Percentiles rank a stretch among this genome's conserved stretches.
Conservation (phyloP, 2,888 invertebrate genomes). For the Ophonus ardosiacus region DNA sequence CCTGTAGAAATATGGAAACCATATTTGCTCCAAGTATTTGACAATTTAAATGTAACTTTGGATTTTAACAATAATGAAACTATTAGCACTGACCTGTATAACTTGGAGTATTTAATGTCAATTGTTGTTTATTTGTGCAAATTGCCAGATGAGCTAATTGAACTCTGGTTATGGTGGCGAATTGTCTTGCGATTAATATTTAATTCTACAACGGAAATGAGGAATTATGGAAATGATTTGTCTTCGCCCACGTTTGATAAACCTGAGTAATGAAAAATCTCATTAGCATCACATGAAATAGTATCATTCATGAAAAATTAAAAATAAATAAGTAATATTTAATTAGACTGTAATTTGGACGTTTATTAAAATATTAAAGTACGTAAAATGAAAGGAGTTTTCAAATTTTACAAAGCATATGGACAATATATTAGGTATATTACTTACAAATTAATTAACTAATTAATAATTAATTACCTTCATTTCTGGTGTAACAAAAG, state of each 20-base stretch:
- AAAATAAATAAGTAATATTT: no score
- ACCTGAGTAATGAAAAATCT: conserved; percentile 66
- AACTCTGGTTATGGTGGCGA: conserved; percentile 83
- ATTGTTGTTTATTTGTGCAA: conserved; percentile 79
- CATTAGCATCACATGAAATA: not conserved
- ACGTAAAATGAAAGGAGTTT: no score
- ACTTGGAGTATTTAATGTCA: conserved; percentile 81
- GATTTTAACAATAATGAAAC: conserved; percentile 74
- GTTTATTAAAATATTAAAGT: no score
- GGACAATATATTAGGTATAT: no score
- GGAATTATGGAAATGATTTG: conserved; percentile 73
- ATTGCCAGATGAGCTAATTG: conserved; percentile 78
- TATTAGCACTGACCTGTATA: conserved; percentile 76
- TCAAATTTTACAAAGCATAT: no score
- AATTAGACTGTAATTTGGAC: no score
- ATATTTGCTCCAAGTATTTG: conserved; percentile 82
- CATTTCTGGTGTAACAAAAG: no score
- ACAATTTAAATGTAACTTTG: conserved; percentile 76
- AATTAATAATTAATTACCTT: no score
- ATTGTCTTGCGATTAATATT: conserved; percentile 82
- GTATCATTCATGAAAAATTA: not conserved
- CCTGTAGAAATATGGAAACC: conserved; percentile 80
- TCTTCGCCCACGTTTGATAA: conserved; percentile 64
- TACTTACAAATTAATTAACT: no score
- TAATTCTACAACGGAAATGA: conserved; percentile 82